These are phyloP conservation scores for Drosophila dunni DNA, from an alignment of 1,140 invertebrate species.

Conservation along the genomic window DNA sequence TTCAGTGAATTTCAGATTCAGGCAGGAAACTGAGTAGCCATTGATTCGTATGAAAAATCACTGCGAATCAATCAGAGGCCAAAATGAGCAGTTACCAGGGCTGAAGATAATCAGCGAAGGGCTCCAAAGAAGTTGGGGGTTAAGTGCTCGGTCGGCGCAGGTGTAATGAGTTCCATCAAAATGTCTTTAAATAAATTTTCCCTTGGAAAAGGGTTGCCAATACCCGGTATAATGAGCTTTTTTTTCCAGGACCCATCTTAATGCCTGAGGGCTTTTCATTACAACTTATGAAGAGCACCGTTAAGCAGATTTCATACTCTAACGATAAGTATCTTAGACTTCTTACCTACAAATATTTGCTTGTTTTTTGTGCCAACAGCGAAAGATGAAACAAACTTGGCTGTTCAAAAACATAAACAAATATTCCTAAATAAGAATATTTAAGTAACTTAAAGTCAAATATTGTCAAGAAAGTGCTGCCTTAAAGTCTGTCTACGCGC, in stretches of 20 bases:
- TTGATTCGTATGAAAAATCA: conserved; percentile 74
- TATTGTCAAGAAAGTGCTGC: too few relatives aligned
- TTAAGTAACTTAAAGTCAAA: too few relatives aligned
- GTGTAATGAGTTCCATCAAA: conserved; percentile 49
- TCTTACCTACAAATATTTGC: conserved; percentile 25
- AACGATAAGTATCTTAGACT: conserved; percentile 29
- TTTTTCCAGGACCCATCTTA: conserved; percentile 10
- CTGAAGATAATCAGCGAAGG: conserved; percentile 48
- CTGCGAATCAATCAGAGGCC: conserved; percentile 59
- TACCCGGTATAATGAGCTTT: conserved; percentile 38
- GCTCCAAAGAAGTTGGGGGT: conserved; percentile 5
- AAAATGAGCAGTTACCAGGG: conserved; percentile 34
- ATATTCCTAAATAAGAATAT: background rate
- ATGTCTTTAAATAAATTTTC: conserved; percentile 50
- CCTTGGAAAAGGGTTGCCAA: conserved; percentile 45
- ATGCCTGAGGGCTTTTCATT: conserved; percentile 43
- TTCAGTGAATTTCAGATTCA: conserved; percentile 19
- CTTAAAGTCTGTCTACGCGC: conserved; percentile 16
- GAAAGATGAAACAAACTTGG: background rate
- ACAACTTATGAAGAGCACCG: conserved; percentile 19
- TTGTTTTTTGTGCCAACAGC: background rate
- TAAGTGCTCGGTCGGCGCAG: conserved; percentile 46
- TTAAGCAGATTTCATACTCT: conserved; percentile 19
- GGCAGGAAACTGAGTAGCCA: conserved; percentile 14
- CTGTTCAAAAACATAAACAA: background rate